Conservation (phyloP, 2,113 vertebrate genomes). For the Neomonachus schauinslandi region DNA sequence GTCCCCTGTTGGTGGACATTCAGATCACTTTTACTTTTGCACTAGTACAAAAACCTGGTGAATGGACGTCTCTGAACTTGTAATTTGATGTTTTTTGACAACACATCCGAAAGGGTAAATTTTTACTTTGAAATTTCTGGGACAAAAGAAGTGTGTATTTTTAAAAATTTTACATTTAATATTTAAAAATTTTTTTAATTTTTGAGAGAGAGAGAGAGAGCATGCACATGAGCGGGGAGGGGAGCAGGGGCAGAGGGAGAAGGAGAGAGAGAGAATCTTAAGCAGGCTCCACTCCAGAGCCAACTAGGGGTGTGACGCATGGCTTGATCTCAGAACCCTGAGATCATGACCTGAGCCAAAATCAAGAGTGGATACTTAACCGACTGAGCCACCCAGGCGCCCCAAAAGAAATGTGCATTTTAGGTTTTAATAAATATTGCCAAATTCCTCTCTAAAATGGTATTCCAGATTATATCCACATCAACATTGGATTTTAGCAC, state of each 20-base stretch:
- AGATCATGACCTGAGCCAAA: background rate
- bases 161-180: background rate
- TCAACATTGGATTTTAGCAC: background rate
- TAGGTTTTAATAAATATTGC: constrained; percentile 14
- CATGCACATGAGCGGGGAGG: background rate
- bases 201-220: background rate
- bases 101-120: background rate
- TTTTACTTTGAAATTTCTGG: background rate
- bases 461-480: background rate
- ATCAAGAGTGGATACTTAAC: background rate
- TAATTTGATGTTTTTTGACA: constrained; percentile 9
- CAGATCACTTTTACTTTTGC: constrained; percentile 13
- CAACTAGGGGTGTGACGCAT: background rate
- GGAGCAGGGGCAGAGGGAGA: background rate
- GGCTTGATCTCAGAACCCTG: background rate
- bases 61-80: background rate
- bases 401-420: background rate
- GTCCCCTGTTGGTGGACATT: background rate
- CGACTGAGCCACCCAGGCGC: background rate
- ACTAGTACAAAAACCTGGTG: background rate
- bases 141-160: background rate
- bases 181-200: background rate
- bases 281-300: background rate
- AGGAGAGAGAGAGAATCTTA: background rate
- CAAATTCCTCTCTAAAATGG: background rate